Evolutionary conservation across 2,797 vertebrate species (phyloP), one percentile per base, ranked within the genome.

Genomic region (Pristis pectinata): DNA sequence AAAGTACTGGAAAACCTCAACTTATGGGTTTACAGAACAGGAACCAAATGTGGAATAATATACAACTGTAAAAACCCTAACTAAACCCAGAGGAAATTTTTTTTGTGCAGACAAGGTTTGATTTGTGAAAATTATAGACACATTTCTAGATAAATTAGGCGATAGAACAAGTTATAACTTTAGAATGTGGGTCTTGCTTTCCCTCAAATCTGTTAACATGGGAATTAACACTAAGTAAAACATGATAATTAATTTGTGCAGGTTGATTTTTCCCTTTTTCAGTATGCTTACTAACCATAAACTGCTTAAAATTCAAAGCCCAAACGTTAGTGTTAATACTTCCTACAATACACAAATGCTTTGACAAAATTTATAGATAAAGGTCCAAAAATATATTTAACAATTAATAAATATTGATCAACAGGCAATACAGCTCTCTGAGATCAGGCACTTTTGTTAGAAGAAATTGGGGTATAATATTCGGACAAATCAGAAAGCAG

Each of bases 331-430:
- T 94, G 92, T 94, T 74, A 94, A 94, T 76, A 94, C 92, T 93
- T 53, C 67, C 92, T 76, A 94, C 92, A 94, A 94, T 94, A 19
- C 92, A 74, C 15, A 94, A 94, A 44, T 53, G 41, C 87, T 91
- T 89, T 94, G 41, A 94, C 70, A 94, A 91, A 92, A 76, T 93
- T 93, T 49, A 72, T 74, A 53, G 92, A 94, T 17, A 49, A 94
- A 94, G 41, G 30, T 94, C 92, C 92, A 93, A 76, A 94, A 44
- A 94, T 72, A 94, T 94, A 94, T 94, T 94, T 94, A 94, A 94
- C 92, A 76, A 94, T 93, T 93, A 93, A 93, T 94, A 94, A 94
- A 94, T 94, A 94, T 94, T 94, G 70, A 72, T 94, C 67, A 94
- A 49, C 87, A 94, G 70, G 70, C 92, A 94, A 53, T 74, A 37